phyloP scores from a whole-genome alignment of 2,113 vertebrate genomes.

The Apodemus speciosus region DNA sequence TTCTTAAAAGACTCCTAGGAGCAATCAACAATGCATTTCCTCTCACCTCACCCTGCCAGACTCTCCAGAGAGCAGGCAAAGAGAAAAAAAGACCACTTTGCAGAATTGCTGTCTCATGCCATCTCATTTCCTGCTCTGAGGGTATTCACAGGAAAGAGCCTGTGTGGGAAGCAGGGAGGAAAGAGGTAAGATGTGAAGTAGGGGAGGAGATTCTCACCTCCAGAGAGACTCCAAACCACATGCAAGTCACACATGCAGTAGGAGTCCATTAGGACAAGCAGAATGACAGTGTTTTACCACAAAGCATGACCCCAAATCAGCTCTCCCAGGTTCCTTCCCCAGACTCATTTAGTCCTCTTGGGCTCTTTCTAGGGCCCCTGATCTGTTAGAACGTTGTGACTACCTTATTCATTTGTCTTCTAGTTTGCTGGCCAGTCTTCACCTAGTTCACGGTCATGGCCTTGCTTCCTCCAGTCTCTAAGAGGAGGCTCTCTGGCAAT shows the following conservation, averaged over 20 bases:
- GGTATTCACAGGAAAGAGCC: slow-evolving; percentile 17
- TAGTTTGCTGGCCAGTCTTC: background rate
- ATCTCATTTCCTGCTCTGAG: slow-evolving; percentile 49
- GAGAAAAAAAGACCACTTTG: slow-evolving; percentile 62
- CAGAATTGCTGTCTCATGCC: background rate
- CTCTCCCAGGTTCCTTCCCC: background rate
- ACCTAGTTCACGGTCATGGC: background rate
- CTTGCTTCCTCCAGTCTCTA: background rate
- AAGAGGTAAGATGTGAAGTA: background rate
- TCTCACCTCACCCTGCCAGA: background rate
- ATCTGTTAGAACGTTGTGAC: background rate
- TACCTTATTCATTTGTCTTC: background rate
- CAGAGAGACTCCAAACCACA: background rate
- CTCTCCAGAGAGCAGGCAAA: slow-evolving; percentile 17
- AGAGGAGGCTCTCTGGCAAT: background rate
- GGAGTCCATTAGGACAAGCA: background rate
- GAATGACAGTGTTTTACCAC: background rate
- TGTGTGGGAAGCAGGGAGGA: background rate
- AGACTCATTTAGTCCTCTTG: background rate
- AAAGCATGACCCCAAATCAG: background rate
- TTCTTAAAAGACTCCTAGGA: slow-evolving; percentile 64
- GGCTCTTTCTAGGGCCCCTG: background rate
- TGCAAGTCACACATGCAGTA: background rate
- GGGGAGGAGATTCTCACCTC: background rate
- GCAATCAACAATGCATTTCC: slow-evolving; percentile 48